phyloP scores from a whole-genome alignment of 2,113 vertebrate genomes.

The Silurus glanis region DNA sequence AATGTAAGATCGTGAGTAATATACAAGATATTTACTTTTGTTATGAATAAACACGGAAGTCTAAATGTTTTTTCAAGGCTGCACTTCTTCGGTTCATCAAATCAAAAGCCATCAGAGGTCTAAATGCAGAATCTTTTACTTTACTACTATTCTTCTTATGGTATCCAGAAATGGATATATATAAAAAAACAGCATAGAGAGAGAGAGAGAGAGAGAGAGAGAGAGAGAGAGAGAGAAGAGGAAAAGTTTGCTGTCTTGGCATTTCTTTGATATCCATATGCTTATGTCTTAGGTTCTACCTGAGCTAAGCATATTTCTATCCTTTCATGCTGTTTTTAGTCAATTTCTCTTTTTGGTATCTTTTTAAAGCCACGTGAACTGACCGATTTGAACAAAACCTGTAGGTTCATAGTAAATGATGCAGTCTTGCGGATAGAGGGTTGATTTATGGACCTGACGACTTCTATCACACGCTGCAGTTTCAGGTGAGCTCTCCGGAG shows the following conservation, averaged over 20 bases:
- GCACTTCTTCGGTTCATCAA: neutral
- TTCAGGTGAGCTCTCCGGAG: neutral
- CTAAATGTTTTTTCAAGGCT: neutral
- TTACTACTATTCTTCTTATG: neutral
- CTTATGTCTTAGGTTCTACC: neutral
- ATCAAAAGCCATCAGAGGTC: neutral
- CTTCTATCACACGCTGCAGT: neutral
- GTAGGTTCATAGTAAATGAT: neutral
- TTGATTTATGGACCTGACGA: constrained; percentile 11
- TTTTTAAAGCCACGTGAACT: neutral
- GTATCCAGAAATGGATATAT: neutral
- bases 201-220: neutral
- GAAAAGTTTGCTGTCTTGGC: neutral
- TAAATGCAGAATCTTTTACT: neutral
- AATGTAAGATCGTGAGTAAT: no score
- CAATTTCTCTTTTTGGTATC: neutral
- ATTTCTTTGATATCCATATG: neutral
- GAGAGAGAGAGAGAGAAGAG: neutral
- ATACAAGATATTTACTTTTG: no score
- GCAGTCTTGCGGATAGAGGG: neutral
- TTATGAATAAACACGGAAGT: neutral
- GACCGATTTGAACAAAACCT: neutral
- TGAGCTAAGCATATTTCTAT: constrained; percentile 4
- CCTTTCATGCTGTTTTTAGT: neutral
- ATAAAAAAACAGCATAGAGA: neutral